Evolutionary conservation across 2,888 invertebrate species (phyloP).

Genomic region (Notocelia uddmanniana): DNA sequence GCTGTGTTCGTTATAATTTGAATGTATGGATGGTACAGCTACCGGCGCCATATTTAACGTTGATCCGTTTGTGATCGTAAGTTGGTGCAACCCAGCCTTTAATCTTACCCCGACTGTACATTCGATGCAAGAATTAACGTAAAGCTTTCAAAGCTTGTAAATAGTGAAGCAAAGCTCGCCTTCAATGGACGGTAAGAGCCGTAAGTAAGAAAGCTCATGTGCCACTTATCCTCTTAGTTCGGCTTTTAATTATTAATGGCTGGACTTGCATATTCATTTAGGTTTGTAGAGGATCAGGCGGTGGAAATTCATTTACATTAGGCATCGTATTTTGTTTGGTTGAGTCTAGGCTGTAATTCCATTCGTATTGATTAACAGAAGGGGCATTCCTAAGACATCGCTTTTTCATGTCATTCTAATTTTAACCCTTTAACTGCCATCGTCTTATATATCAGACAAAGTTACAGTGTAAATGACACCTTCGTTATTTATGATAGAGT

Average conservation of each 20-base stretch:
- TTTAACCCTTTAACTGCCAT: background rate
- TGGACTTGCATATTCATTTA: conserved; percentile 31
- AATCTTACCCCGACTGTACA: too few species aligned
- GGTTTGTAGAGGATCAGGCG: background rate
- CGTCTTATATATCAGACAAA: too few species aligned
- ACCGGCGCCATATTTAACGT: too few species aligned
- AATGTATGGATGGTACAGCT: too few species aligned
- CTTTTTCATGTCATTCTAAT: background rate
- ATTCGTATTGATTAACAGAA: background rate
- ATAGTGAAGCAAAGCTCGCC: conserved; percentile 23
- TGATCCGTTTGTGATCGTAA: too few species aligned
- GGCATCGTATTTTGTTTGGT: conserved; percentile 3
- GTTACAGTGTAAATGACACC: too few species aligned
- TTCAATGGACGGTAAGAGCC: conserved; percentile 17
- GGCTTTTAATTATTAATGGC: conserved; percentile 29
- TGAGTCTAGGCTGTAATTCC: background rate
- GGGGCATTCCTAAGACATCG: background rate
- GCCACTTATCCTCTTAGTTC: conserved; percentile 33
- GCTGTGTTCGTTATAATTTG: too few species aligned
- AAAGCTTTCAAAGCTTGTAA: conserved; percentile 16
- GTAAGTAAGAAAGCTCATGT: conserved; percentile 32
- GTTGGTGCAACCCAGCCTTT: too few species aligned
- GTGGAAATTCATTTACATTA: conserved; percentile 16
- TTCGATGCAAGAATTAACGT: conserved; percentile 18
- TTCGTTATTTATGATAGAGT: too few species aligned